Evolutionary conservation across 2,113 vertebrate species (phyloP).

Genomic region (Archilochus colubris): DNA sequence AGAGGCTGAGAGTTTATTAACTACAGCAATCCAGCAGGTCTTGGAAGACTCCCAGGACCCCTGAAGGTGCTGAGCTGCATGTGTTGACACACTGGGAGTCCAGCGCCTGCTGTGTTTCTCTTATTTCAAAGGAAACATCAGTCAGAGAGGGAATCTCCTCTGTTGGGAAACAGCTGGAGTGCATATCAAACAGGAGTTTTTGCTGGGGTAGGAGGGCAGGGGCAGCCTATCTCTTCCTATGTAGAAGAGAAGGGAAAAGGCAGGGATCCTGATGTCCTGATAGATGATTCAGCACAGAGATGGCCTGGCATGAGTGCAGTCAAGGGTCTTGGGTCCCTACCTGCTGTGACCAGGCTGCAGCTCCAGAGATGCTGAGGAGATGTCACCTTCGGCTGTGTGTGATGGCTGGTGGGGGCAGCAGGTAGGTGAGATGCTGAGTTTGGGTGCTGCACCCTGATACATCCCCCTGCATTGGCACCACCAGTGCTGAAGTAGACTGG

Average conservation of each 20-base stretch:
- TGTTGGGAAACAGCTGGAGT: background rate
- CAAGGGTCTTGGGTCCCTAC: background rate
- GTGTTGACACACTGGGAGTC: slow-evolving; percentile 1
- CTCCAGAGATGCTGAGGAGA: background rate
- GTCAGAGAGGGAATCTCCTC: background rate
- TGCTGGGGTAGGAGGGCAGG: background rate
- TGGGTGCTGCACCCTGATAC: background rate
- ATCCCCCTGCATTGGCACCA: background rate
- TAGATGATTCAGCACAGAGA: background rate
- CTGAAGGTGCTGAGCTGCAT: slow-evolving; percentile 63
- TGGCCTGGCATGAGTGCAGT: background rate
- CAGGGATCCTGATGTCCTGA: accelerated
- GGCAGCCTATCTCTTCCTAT: background rate
- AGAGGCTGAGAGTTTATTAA: slow-evolving; percentile 74
- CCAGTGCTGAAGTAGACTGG: background rate
- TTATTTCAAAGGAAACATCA: slow-evolving; percentile 47
- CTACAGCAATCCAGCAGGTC: slow-evolving; percentile 48
- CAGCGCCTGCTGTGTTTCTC: background rate
- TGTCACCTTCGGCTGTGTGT: background rate
- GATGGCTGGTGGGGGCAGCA: accelerated
- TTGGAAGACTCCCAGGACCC: slow-evolving; percentile 73
- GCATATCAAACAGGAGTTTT: background rate
- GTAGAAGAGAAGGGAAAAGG: background rate
- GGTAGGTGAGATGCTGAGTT: background rate
- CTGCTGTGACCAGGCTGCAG: background rate